Evolutionary conservation across 2,888 invertebrate genomes (phyloP).

Genomic region (Ophion obscuratus): DNA sequence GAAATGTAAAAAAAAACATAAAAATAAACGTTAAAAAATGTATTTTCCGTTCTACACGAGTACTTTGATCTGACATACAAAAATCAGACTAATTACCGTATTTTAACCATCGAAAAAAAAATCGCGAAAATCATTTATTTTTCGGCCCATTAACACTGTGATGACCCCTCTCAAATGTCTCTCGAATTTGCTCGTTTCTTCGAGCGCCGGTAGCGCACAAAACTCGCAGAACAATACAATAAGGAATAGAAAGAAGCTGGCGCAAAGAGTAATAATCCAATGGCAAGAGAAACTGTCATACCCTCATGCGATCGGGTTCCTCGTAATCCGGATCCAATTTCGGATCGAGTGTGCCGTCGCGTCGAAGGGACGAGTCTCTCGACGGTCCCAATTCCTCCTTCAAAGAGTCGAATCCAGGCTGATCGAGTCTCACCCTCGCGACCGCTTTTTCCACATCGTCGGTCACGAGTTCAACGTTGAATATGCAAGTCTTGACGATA

Average conservation of each 20-base stretch:
- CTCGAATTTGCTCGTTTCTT: too few relatives aligned
- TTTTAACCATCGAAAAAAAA: too few relatives aligned
- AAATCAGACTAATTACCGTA: too few relatives aligned
- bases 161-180: too few relatives aligned
- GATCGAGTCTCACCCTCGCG: conserved; percentile 85
- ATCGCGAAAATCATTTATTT: too few relatives aligned
- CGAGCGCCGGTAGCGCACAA: neutral
- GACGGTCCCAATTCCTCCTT: conserved; percentile 91
- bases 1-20: too few relatives aligned
- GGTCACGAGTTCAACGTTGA: conserved; percentile 91
- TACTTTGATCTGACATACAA: too few relatives aligned
- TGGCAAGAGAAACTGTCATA: conserved; percentile 80
- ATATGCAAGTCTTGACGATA: conserved; percentile 91
- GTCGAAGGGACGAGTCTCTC: conserved; percentile 89
- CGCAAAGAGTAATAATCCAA: neutral
- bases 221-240: conserved; percentile 6
- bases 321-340: conserved; percentile 86
- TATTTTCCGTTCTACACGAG: too few relatives aligned
- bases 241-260: too few relatives aligned
- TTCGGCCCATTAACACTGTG: too few relatives aligned
- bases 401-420: conserved; percentile 86
- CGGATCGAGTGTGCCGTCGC: conserved; percentile 86
- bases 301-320: conserved; percentile 89
- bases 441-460: conserved; percentile 88
- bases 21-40: too few relatives aligned